phyloP scores from a whole-genome alignment of 1,140 invertebrate species.

The Hestina assimilis region DNA sequence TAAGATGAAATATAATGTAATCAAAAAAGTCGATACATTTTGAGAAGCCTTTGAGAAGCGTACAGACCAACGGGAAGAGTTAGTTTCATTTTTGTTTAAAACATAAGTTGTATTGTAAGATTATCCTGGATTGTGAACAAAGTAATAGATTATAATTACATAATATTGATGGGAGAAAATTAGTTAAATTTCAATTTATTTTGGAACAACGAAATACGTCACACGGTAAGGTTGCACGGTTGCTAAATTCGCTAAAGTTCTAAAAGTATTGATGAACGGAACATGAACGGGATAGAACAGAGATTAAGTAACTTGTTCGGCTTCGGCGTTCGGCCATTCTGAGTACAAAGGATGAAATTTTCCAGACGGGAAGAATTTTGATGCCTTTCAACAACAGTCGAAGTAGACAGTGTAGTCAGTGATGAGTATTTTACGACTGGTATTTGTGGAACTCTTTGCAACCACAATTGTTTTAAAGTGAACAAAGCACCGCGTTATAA shows the following conservation, averaged over 20 bases:
- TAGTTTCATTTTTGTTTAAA: no score
- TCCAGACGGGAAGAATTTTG: conserved; percentile 56
- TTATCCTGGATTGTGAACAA: no score
- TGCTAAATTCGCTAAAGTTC: conserved; percentile 29
- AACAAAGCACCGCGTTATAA: conserved; percentile 48
- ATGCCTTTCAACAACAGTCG: conserved; percentile 44
- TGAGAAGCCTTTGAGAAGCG: no score
- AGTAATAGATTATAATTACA: no score
- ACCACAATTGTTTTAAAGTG: conserved; percentile 53
- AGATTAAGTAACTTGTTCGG: conserved; percentile 58
- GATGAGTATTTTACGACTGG: conserved; percentile 59
- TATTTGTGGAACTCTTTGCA: conserved; percentile 48
- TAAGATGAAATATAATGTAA: no score
- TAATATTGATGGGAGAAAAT: not conserved
- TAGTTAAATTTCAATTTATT: no score
- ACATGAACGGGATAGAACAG: conserved; percentile 48
- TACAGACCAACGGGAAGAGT: no score
- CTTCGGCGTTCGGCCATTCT: conserved; percentile 40
- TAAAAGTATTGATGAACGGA: conserved; percentile 57
- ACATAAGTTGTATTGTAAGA: no score
- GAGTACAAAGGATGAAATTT: conserved; percentile 52
- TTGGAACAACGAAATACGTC: no score
- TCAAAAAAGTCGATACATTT: no score
- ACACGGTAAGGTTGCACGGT: conserved; percentile 2
- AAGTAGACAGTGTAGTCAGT: conserved; percentile 38